phyloP scores from a whole-genome alignment of 1,140 invertebrate genomes.

The Ceratina calcarata region DNA sequence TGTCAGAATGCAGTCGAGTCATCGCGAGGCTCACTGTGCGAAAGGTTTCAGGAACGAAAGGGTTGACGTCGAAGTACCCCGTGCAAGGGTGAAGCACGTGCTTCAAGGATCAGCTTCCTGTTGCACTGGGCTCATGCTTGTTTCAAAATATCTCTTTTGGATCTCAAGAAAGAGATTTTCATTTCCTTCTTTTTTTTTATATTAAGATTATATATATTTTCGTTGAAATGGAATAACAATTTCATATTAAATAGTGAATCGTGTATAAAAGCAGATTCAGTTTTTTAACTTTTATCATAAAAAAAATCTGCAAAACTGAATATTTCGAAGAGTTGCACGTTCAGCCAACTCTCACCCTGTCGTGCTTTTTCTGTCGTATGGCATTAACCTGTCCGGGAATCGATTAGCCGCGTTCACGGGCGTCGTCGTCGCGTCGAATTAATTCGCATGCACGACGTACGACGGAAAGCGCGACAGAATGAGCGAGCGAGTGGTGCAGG shows the following conservation, averaged over 20 bases:
- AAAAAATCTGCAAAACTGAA: neutral
- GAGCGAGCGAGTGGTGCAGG: slow-evolving; percentile 48
- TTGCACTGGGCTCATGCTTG: neutral
- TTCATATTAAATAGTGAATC: no score
- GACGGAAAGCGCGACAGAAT: slow-evolving; percentile 59
- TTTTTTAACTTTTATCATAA: no score
- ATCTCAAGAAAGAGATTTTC: neutral
- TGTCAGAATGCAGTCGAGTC: slow-evolving; percentile 1
- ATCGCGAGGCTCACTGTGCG: neutral
- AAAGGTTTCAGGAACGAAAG: neutral
- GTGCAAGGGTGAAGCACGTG: neutral
- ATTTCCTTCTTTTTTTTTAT: neutral
- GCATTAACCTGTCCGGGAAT: slow-evolving; percentile 13
- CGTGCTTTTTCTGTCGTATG: neutral
- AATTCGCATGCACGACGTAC: slow-evolving; percentile 52
- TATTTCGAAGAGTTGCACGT: neutral
- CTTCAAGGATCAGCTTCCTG: slow-evolving; percentile 23
- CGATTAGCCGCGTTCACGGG: slow-evolving; percentile 22
- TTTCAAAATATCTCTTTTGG: neutral
- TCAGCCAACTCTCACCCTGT: no score
- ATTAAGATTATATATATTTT: neutral
- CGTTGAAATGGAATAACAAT: no score
- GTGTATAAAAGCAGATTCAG: no score
- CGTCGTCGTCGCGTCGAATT: slow-evolving; percentile 13
- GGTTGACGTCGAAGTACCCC: slow-evolving; percentile 14